phyloP scores from a whole-genome alignment of 2,888 invertebrate genomes.

The Coenonympha arcania region DNA sequence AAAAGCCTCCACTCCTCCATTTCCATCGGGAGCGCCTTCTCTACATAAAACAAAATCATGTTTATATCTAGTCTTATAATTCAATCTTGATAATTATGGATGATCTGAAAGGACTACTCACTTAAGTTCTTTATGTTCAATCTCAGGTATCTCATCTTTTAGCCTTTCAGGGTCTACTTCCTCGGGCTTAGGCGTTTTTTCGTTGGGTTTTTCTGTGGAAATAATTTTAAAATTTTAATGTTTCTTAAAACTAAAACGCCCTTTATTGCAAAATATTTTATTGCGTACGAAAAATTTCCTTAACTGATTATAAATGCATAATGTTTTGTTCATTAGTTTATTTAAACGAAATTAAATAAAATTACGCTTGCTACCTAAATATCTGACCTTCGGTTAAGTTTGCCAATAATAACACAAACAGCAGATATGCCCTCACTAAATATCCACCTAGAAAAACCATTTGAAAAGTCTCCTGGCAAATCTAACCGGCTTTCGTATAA shows the following conservation, averaged over 20 bases:
- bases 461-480: slow-evolving; percentile 42
- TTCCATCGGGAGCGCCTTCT: slow-evolving; percentile 54
- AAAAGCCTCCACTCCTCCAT: slow-evolving; percentile 59
- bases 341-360: too few species aligned
- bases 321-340: not conserved
- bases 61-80: too few species aligned
- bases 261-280: not conserved
- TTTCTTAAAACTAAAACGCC: slow-evolving; percentile 7
- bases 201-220: slow-evolving; percentile 25
- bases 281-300: too few species aligned
- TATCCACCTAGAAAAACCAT: slow-evolving; percentile 47
- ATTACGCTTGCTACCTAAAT: too few species aligned
- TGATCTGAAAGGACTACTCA: too few species aligned
- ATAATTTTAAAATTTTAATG: not conserved
- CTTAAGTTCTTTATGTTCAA: slow-evolving; percentile 52
- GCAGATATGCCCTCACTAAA: too few species aligned
- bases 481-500: slow-evolving; percentile 45
- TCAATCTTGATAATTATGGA: too few species aligned
- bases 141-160: slow-evolving; percentile 30
- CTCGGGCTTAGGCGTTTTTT: slow-evolving; percentile 31
- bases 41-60: slow-evolving; percentile 39
- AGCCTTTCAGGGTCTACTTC: slow-evolving; percentile 32
- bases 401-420: too few species aligned
- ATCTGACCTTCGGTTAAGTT: too few species aligned
- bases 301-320: not conserved